A percentile compares a stretch with the other conserved stretches of the same genome.
Evolutionary conservation across 2,888 invertebrate species (phyloP).

Genomic region (Papilio protenor): DNA sequence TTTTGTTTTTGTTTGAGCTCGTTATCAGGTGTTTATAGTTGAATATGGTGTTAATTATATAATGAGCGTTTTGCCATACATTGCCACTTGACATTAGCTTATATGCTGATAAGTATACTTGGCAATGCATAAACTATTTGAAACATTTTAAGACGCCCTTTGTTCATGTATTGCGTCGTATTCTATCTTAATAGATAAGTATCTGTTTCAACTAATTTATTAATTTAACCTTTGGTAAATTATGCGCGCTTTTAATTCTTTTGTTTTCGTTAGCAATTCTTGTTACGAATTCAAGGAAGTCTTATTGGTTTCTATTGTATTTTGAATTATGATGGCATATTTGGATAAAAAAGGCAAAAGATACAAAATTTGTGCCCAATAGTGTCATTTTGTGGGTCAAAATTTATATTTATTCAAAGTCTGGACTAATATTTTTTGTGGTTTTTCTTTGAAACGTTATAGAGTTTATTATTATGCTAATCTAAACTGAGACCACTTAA

Average conservation of each 20-base stretch:
- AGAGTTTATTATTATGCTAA: not conserved
- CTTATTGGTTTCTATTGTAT: not conserved
- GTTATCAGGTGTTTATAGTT: conserved; percentile 31
- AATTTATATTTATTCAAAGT: not conserved
- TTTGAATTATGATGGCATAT: not conserved
- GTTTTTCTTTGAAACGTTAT: not conserved
- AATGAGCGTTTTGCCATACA: conserved; percentile 7
- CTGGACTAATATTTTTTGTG: not conserved
- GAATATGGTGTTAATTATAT: conserved; percentile 34
- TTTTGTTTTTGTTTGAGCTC: conserved; percentile 22
- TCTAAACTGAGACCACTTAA: not conserved
- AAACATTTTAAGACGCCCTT: conserved; percentile 29
- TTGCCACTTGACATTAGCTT: conserved; percentile 29
- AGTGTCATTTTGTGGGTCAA: not conserved
- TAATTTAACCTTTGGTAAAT: not conserved
- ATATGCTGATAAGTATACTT: conserved; percentile 25
- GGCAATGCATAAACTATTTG: conserved; percentile 20
- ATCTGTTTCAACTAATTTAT: not conserved
- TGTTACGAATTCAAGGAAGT: not conserved
- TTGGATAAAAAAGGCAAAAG: not conserved
- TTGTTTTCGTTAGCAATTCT: not conserved
- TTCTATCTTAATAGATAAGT: not conserved
- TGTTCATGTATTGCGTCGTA: conserved; percentile 10
- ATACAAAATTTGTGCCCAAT: not conserved
- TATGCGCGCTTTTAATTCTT: not conserved